A percentile compares a stretch with the other conserved stretches of the same genome.
Evolutionary conservation across 2,113 vertebrate species (phyloP).

Genomic region (Isurus oxyrinchus): DNA sequence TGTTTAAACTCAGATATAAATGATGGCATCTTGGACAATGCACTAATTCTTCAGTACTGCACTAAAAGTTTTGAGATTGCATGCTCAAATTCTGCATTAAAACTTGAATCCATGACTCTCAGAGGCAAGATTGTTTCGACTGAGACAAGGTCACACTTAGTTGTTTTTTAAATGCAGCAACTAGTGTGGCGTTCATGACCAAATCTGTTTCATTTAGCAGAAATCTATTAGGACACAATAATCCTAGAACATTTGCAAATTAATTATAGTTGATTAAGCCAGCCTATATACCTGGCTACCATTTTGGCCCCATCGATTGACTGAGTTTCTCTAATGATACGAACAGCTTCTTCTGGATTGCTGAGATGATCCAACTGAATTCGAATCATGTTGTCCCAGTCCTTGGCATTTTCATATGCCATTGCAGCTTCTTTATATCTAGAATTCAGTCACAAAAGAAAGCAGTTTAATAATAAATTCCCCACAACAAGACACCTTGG

Average conservation of each 20-base stretch:
- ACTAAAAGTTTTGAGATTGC: neutral
- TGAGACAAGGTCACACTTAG: neutral
- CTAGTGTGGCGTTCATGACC: neutral
- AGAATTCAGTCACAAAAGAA: neutral
- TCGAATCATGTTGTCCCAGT: conserved; percentile 86
- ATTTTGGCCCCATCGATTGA: conserved; percentile 95
- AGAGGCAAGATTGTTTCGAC: neutral
- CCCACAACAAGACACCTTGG: neutral
- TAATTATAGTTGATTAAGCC: neutral
- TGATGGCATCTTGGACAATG: neutral
- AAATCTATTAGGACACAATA: neutral
- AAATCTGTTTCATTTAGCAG: neutral
- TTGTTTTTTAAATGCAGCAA: neutral
- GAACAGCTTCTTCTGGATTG: conserved; percentile 85
- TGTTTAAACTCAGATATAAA: neutral
- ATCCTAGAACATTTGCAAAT: neutral
- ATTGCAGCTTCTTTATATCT: conserved; percentile 81
- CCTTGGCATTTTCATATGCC: conserved; percentile 86
- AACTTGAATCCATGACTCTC: neutral
- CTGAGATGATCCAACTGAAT: conserved; percentile 88
- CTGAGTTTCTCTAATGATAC: conserved; percentile 81
- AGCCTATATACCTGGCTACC: conserved; percentile 78
- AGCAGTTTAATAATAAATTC: neutral
- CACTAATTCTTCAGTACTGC: neutral
- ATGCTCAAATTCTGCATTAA: neutral